Evolutionary conservation across 1,140 invertebrate species (phyloP), one percentile per base, ranked within the genome.

Genomic region (Holotrichia oblita): DNA sequence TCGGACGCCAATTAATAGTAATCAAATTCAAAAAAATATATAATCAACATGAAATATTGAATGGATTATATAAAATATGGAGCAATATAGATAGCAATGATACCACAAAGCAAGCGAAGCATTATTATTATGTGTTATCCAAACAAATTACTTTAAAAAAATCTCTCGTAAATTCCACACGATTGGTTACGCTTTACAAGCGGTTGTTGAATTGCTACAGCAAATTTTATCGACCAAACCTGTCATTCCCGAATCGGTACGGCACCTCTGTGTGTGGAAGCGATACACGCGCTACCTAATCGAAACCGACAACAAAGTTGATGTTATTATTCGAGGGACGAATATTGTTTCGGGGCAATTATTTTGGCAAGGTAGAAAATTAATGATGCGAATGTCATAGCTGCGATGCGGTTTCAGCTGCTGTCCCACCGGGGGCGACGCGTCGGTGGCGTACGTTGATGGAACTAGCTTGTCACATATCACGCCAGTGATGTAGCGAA

Each of bases 321-420:
- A 55, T 17, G 48, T 55, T 55, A 17, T n/a, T 55, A 55, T 55
- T n/a, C 7, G 48, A 17, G 48, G 42, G 42, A 55, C 17, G 48
- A 55, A 55, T 55, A 55, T 55, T 55, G 48, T 55, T 55, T 55
- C 48, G 27, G 14, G 6, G 48, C 48, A 55, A 55, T 55, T 55
- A 55, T 55, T 55, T 55, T 55, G 48, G 17, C 48, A 17, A 17
- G 48, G 48, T 55, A 6, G 48, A 55, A 55, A 55, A 55, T 55
- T 55, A 17, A 55, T 55, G 48, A 55, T n/a, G 48, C 48, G 48
- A 14, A n/a, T 17, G 17, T 17, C 14, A 17, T 17, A 55, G n/a
- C 48, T 0, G 12, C 14, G 48, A 17, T 55, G 27, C 27, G 27
- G 17, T 55, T 55, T 55, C 17, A 2, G 48, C 6, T 14, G 48